Evolutionary conservation across 2,797 vertebrate genomes (phyloP).

Genomic region (Denticeps clupeoides): DNA sequence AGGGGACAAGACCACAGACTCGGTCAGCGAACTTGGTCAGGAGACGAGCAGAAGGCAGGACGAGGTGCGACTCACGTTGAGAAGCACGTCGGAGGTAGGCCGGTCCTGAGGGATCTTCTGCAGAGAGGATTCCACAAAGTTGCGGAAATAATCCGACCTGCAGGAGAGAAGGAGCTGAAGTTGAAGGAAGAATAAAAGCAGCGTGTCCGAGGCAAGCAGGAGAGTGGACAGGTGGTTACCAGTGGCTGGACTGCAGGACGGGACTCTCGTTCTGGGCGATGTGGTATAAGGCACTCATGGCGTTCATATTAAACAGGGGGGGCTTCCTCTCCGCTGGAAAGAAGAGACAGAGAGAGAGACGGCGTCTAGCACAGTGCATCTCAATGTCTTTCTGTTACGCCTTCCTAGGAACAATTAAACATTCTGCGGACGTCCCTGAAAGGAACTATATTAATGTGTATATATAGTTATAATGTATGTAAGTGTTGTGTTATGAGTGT

Average conservation of each 20-base stretch:
- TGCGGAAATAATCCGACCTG: slow-evolving; percentile 98
- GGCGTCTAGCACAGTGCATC: too few relatives aligned
- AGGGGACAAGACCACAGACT: not conserved
- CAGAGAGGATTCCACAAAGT: slow-evolving; percentile 98
- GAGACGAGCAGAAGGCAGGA: not conserved
- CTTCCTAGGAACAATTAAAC: too few relatives aligned
- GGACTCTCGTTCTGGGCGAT: slow-evolving; percentile 99
- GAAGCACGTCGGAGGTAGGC: slow-evolving; percentile 91
- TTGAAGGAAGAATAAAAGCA: too few relatives aligned
- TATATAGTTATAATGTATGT: too few relatives aligned
- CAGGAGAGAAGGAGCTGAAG: slow-evolving; percentile 49
- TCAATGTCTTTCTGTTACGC: too few relatives aligned
- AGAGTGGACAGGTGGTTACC: slow-evolving; percentile 69
- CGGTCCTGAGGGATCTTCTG: slow-evolving; percentile 98
- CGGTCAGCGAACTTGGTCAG: not conserved
- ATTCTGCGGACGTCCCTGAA: too few relatives aligned
- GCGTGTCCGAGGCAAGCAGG: too few relatives aligned
- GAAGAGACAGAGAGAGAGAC: slow-evolving; percentile 15
- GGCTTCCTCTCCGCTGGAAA: slow-evolving; percentile 91
- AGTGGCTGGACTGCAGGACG: slow-evolving; percentile 92
- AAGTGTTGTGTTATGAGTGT: too few relatives aligned
- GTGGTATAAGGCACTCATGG: slow-evolving; percentile 99
- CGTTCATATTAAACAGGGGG: slow-evolving; percentile 99
- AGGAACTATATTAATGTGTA: too few relatives aligned
- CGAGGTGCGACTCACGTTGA: slow-evolving; percentile 68